Evolutionary conservation across 2,888 invertebrate genomes (phyloP), one percentile per base, ranked within the genome.

Genomic region (Loripinus fragilis): DNA sequence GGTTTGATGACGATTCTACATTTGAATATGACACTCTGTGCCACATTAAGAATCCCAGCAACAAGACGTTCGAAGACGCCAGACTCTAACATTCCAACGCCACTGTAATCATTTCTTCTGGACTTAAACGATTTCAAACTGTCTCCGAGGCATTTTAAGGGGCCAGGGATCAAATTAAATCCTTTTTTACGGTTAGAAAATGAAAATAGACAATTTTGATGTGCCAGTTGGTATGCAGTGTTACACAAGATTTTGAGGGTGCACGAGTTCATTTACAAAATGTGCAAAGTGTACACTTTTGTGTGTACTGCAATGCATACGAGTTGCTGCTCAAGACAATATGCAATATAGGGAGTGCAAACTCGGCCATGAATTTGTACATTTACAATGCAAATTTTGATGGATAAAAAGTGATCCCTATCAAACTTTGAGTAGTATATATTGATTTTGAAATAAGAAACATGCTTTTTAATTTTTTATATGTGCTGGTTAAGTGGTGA

Each of bases 341-440:
- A 45, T 45, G 2, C 45, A 45, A 45, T 45, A 45, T 45, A 45
- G 15, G 17, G 45, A 45, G 45, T 20, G n/a, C n/a, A 45, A 45
- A 45, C 17, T 45, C n/a, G 8, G 45, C 20, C 45, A 45, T 45
- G 45, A 45, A 45, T 20, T 45, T 45, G 17, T 45, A 20, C n/a
- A 45, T 45, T 45, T 45, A 3, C 45, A 45, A 2, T 45, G 45
- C 45, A 45, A 45, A 45, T 15, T 45, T 45, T 45, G 45, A 45
- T 45, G 17, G 3, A 5, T 45, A 52, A 52, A 52, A 45, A 10
- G 25, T 28, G 52, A 52, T 52, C 52, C 52, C 25, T 52, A 52
- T 28, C 25, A 28, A 52, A 52, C 52, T 52, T 52, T 52, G 23
- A 52, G 52, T 52, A 28, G 52, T 52, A 52, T 52, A 52, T n/a